These are phyloP conservation scores for Eupeodes luniger DNA, from an alignment of 2,888 invertebrate species.

Conservation along the genomic window DNA sequence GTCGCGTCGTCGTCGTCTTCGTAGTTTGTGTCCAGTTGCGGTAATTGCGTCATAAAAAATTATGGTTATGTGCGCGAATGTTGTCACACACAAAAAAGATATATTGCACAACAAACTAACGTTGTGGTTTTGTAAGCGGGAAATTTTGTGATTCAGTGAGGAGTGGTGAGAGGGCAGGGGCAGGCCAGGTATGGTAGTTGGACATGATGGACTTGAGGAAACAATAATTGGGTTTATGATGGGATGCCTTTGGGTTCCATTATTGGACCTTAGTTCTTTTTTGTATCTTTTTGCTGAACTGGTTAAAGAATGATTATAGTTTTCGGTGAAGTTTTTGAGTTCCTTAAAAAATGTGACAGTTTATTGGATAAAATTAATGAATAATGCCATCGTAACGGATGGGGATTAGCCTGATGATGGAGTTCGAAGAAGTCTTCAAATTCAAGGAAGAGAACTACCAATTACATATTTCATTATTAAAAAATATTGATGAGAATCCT, in stretches of 20 bases:
- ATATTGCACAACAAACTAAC: conserved; percentile 35
- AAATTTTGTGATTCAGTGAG: not conserved
- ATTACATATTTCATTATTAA: conserved; percentile 33
- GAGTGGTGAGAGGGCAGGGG: not conserved
- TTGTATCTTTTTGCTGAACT: not conserved
- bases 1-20: not conserved
- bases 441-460: conserved; percentile 25
- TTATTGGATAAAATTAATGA: conserved; percentile 54
- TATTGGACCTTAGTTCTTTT: conserved; percentile 52
- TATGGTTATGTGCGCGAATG: conserved; percentile 71
- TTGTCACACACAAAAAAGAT: conserved; percentile 70
- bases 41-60: conserved; percentile 73
- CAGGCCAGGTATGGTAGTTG: not conserved
- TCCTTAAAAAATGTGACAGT: conserved; percentile 26
- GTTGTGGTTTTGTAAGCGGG: not conserved
- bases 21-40: conserved; percentile 47
- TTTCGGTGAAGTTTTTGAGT: conserved; percentile 35
- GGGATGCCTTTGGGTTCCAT: conserved; percentile 66
- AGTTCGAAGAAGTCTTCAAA: conserved; percentile 6
- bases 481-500: conserved; percentile 16
- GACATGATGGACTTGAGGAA: conserved; percentile 49
- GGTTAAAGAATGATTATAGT: conserved; percentile 42
- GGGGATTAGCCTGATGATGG: conserved; percentile 47
- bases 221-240: conserved; percentile 34
- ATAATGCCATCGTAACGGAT: conserved; percentile 20